These are phyloP conservation scores for Parotia lawesii DNA, from an alignment of 2,113 vertebrate genomes.

Conservation along the genomic window DNA sequence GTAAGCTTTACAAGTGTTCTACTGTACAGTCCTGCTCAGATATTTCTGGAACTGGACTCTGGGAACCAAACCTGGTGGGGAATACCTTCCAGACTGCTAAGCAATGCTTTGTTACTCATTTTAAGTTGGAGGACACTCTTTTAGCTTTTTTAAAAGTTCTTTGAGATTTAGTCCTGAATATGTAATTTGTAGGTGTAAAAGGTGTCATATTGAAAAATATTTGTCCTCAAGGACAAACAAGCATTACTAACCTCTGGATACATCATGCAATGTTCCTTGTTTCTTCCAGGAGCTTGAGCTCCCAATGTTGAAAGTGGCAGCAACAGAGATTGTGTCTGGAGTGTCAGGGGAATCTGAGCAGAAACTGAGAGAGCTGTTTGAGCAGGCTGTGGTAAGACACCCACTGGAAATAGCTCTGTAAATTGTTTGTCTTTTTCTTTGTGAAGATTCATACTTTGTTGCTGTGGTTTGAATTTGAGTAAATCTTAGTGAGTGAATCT, in stretches of 20 bases:
- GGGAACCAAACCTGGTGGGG: not conserved
- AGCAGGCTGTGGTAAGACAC: slow-evolving; percentile 85
- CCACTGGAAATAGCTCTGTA: not conserved
- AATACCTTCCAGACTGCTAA: not conserved
- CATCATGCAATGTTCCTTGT: not conserved
- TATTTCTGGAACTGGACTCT: not conserved
- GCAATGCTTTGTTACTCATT: not conserved
- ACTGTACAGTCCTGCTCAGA: not conserved
- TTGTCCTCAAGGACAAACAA: not conserved
- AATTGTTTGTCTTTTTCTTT: not conserved
- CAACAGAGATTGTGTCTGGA: slow-evolving; percentile 93
- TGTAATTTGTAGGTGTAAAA: not conserved
- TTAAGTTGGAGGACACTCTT: not conserved
- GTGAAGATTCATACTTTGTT: not conserved
- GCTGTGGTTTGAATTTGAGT: not conserved
- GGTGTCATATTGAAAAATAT: not conserved
- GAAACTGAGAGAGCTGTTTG: slow-evolving; percentile 91
- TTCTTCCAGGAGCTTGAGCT: slow-evolving; percentile 84
- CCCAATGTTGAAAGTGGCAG: slow-evolving; percentile 91
- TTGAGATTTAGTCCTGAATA: not conserved
- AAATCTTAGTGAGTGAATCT: not conserved
- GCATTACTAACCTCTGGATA: not conserved
- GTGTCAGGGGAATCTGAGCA: slow-evolving; percentile 96
- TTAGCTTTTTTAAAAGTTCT: not conserved
- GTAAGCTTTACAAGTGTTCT: not conserved